Percentiles rank a stretch among this genome's conserved stretches.
Conservation (phyloP, 2,797 vertebrate genomes). For the Poeciliopsis paucimaculata region DNA sequence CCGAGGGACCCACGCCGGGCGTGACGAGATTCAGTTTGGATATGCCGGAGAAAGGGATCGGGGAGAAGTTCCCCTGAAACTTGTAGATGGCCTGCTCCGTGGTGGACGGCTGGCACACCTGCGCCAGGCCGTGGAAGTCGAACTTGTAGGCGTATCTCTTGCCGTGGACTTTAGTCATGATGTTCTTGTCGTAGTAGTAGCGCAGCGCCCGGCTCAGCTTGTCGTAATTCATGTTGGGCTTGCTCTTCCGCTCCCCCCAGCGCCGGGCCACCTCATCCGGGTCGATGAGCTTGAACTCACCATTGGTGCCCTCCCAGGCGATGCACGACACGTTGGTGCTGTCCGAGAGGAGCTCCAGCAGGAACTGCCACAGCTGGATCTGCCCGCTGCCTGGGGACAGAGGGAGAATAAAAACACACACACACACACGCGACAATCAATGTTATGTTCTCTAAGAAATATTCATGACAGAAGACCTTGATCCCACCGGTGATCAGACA, state of each 20-base stretch:
- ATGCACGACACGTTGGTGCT: constrained; percentile 93
- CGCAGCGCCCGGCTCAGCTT: constrained; percentile 97
- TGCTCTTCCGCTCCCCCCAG: constrained; percentile 98
- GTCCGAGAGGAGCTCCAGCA: constrained; percentile 95
- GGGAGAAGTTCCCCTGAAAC: constrained; percentile 92
- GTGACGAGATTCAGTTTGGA: constrained; percentile 97
- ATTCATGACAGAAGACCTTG: background rate
- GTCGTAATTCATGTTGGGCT: constrained; percentile 99
- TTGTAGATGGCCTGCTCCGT: constrained; percentile 93
- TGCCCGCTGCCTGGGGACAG: constrained; percentile 89
- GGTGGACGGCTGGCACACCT: constrained; percentile 89
- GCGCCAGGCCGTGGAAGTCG: constrained; percentile 95
- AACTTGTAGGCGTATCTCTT: constrained; percentile 98
- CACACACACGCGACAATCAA: background rate
- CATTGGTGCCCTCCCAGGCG: constrained; percentile 96
- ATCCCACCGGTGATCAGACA: background rate
- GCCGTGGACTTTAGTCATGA: constrained; percentile 99
- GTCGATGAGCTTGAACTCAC: constrained; percentile 97
- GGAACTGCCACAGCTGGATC: constrained; percentile 98
- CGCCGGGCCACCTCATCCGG: constrained; percentile 96
- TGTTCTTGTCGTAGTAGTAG: constrained; percentile 99
- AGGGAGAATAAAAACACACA: background rate
- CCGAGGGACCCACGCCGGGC: constrained; percentile 87
- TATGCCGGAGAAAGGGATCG: constrained; percentile 92
- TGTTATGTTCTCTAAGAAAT: too few relatives aligned